Evolutionary conservation across 2,113 vertebrate species (phyloP), one percentile per base, ranked within the genome.

Genomic region (Cyrtonyx montezumae): DNA sequence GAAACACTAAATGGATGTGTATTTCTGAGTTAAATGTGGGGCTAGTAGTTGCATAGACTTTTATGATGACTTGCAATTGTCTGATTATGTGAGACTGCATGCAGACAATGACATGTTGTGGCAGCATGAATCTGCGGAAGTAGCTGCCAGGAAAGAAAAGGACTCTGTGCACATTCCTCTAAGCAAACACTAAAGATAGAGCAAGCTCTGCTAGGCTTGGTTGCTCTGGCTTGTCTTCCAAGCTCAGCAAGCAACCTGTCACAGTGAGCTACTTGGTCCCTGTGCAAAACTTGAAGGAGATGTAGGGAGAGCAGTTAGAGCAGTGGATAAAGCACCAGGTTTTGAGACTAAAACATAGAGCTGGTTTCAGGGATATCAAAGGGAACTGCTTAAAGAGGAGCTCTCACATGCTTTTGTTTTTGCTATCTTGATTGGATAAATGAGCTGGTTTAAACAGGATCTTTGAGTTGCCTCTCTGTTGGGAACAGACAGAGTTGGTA

Each of bases 381-480:
- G 36, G 19, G 28, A 73, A 81, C 22, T 55, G 9, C 56, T 84
- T 70, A 10, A 62, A 80, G 46, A 78, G 30, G 26, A 76, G 9
- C 40, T 11, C 30, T 80, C 66, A 62, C 45, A 11, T 70, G 68
- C 42, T 78, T 92, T 87, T 87, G 56, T 78, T 91, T 89, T 87
- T 83, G 21, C 65, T 78, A 15, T 65, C 79, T 87, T 94, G 89
- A 84, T 86, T 92, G 91, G 90, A 90, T 92, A 94, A 94, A 68
- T 80, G 68, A 82, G 48, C 85, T 91, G 63, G 82, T 92, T 95
- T 94, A 90, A 95, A 96, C 87, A 92, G 43, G 89, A 82, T 94
- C 61, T 89, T 59, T 13, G 0, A 55, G 87, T 83, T 56, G 61
- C 21, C 32, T 89, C 53, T 91, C 25, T 77, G 37, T 71, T 74